Base-by-base conservation (phyloP, 2,888 invertebrate genomes). In the Rotaria macrura region DNA sequence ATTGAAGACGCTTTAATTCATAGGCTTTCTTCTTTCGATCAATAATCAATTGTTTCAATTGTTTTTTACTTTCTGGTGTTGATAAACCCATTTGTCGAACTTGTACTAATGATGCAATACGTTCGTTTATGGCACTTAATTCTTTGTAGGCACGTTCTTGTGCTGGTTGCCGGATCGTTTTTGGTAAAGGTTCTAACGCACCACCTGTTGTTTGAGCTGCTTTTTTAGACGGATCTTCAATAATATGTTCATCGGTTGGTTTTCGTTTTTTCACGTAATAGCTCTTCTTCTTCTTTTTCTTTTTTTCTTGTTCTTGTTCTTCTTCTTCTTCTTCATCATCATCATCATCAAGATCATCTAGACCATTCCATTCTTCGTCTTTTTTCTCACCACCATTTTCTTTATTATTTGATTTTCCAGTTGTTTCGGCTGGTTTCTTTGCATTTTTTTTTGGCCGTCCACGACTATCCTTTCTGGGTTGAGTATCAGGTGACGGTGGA, bases 1-100 rank as follows among this genome's bases (percentile, higher is more conserved):
- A 79, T 79, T 79, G 79, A 43, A 79, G 79, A n/a, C 79, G 79
- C 43, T 79, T 79, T 25, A 79, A 14, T 43, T 79, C 79, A n/a
- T 79, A 43, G 4, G 79, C 79, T 79, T 79, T 79, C n/a, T 43
- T 79, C 14, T 79, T 79, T 43, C 79, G 25, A 43, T 79, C 43
- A n/a, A 43, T n/a, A 43, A 79, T 43, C 14, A 79, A 43, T n/a
- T 79, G 23, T 79, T 43, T 79, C n/a, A 79, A 79, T 43, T 79
- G 79, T 79, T 79, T 79, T 43, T 40, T 43, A 79, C 43, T 79
- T 79, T 79, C 79, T 12, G 43, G 20, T 79, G 79, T 79, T 79
- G 79, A 4, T 43, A 79, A 79, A 79, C 79, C 79, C 79, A 79
- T 79, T 43, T 79, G 40, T 43, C 43, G 43, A 25, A 79, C 79